A percentile compares a stretch with the other conserved stretches of the same genome.
Evolutionary conservation across 2,888 invertebrate species (phyloP).

Genomic region (Ochropacha duplaris): DNA sequence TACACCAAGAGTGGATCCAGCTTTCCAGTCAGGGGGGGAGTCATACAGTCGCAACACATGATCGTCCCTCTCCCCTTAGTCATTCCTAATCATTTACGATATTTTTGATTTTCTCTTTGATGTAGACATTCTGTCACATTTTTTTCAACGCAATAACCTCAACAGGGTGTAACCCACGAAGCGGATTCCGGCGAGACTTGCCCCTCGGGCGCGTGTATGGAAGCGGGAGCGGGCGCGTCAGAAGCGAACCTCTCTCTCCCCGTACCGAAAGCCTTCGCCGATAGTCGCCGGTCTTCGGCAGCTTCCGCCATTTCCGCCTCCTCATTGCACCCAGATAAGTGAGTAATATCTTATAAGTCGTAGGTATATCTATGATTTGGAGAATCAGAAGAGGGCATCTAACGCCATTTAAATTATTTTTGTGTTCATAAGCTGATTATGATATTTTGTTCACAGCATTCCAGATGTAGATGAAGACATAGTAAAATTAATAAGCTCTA

Average conservation of each 20-base stretch:
- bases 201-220: slow-evolving; percentile 26
- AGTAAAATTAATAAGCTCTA: slow-evolving; percentile 73
- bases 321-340: slow-evolving; percentile 75
- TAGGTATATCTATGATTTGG: neutral
- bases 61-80: too few species aligned
- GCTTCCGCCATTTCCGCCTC: slow-evolving; percentile 74
- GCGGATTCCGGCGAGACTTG: slow-evolving; percentile 50
- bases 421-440: too few species aligned
- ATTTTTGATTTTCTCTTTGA: too few species aligned
- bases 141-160: neutral
- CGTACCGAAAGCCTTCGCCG: slow-evolving; percentile 90
- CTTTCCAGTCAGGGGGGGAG: too few species aligned
- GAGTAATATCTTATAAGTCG: too few species aligned
- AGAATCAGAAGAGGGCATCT: too few species aligned
- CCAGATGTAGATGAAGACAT: slow-evolving; percentile 82
- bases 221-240: slow-evolving; percentile 3
- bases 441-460: slow-evolving; percentile 59
- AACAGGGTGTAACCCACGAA: slow-evolving; percentile 41
- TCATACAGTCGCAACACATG: too few species aligned
- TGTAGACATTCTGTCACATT: too few species aligned
- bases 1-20: too few species aligned
- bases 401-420: too few species aligned
- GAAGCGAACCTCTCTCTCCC: slow-evolving; percentile 72
- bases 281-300: slow-evolving; percentile 88
- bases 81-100: too few species aligned